phyloP scores from a whole-genome alignment of 2,797 vertebrate species.

The Nyctibius grandis region DNA sequence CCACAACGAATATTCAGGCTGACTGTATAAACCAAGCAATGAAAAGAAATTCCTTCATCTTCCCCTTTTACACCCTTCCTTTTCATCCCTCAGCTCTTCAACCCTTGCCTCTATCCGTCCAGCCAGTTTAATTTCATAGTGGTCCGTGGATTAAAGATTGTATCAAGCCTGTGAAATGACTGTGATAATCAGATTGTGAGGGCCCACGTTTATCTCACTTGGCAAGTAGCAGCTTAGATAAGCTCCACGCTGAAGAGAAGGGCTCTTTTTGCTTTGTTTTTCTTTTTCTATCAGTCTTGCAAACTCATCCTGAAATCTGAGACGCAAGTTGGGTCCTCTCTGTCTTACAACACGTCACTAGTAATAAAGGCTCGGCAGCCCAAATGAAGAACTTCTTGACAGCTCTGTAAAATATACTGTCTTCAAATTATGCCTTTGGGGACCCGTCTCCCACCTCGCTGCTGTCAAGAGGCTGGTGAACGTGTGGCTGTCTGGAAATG shows the following conservation, averaged over 20 bases:
- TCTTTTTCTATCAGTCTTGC: background rate
- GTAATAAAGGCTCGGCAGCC: conserved; percentile 50
- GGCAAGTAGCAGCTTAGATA: conserved; percentile 9
- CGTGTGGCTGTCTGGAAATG: conserved; percentile 39
- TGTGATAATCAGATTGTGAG: conserved; percentile 34
- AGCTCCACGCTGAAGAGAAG: background rate
- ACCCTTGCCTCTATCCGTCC: background rate
- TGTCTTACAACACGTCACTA: conserved; percentile 8
- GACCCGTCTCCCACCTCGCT: conserved; percentile 38
- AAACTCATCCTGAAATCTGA: conserved; percentile 46
- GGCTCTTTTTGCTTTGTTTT: background rate
- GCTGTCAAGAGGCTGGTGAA: conserved; percentile 47
- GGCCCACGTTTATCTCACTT: conserved; percentile 22
- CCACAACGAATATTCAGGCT: background rate
- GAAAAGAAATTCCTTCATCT: background rate
- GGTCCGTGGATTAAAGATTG: conserved; percentile 2
- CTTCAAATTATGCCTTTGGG: conserved; percentile 55
- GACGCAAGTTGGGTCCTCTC: conserved; percentile 9
- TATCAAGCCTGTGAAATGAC: conserved; percentile 13
- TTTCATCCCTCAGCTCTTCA: background rate
- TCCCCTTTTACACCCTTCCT: background rate
- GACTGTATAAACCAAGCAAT: background rate
- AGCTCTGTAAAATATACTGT: conserved; percentile 52
- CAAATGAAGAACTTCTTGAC: conserved; percentile 61
- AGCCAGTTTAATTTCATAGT: conserved; percentile 42